Base-by-base conservation (phyloP, 2,888 invertebrate species). In the Hirtodrosophila alboralis region DNA sequence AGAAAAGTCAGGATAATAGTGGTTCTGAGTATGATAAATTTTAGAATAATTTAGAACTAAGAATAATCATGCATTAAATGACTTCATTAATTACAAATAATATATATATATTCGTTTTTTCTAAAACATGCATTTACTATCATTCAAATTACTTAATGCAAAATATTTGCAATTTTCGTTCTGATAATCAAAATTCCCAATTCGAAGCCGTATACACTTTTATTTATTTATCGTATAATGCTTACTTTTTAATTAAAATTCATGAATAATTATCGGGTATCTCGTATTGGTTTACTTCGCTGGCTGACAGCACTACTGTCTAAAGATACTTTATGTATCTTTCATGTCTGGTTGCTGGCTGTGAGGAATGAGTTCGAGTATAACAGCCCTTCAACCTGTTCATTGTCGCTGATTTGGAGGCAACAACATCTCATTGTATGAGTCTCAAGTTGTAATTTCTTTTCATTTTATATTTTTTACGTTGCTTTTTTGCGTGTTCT, bases 361-460 rank as follows among this genome's bases (percentile, higher is more conserved):
- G n/a, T 44, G 14, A 52, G 34, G 31, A 48, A 21, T 49, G 37
- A 41, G 28, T 43, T n/a, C n/a, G n/a, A 10, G 13, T 43, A 33
- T 38, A 60, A 33, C 38, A 60, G 64, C 73, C 68, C 71, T 64
- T 64, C 63, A 72, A 72, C 71, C 73, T 73, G 71, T 68, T 73
- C 47, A 41, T 62, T 67, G 56, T 59, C 44, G 16, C 23, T 30
- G 40, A 14, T 26, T 45, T 45, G 33, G 43, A 12, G 43, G 30
- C 52, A 36, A 18, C 23, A 61, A 54, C 63, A 56, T 63, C 77
- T 77, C 68, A 68, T 77, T 84, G 68, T 68, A 60, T 40, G 51
- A 60, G 51, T 57, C 45, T 72, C 71, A 44, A 73, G 63, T 41
- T 60, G 71, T 84, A 84, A 84, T 84, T 79, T 79, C 79, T 80